phyloP scores from a whole-genome alignment of 2,888 invertebrate genomes.

The Cancer borealis region DNA sequence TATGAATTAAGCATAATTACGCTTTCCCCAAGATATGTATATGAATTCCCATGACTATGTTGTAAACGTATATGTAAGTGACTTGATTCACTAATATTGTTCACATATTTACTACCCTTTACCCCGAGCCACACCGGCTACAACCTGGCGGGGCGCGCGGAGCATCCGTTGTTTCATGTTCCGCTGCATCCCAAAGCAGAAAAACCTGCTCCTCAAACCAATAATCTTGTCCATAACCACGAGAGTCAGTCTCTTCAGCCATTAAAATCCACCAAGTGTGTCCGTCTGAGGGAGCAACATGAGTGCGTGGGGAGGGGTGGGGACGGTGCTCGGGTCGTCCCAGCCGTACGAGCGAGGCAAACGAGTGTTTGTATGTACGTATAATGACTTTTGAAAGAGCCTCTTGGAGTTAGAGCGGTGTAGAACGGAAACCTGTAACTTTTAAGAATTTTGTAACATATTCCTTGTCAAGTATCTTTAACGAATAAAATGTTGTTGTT shows the following conservation, averaged over 20 bases:
- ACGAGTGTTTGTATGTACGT: conserved; percentile 55
- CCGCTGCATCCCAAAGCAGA: not conserved
- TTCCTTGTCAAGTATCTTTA: conserved; percentile 74
- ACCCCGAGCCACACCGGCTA: not conserved
- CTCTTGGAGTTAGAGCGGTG: conserved; percentile 62
- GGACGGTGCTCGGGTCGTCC: conserved; percentile 12
- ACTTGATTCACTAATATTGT: conserved; percentile 32
- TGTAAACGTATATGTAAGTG: conserved; percentile 36
- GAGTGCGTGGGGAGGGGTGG: not conserved
- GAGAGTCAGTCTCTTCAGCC: conserved; percentile 14
- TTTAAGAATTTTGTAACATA: conserved; percentile 73
- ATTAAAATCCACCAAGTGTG: conserved; percentile 25
- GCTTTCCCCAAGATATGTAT: conserved; percentile 35
- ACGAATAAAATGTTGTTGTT: conserved; percentile 75
- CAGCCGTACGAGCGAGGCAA: conserved; percentile 29
- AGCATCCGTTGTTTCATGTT: not conserved
- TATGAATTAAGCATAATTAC: conserved; percentile 43
- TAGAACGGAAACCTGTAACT: conserved; percentile 68
- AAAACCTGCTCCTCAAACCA: not conserved
- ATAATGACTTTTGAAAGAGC: conserved; percentile 63
- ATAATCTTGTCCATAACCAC: not conserved
- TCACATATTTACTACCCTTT: not conserved
- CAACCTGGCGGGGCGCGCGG: not conserved
- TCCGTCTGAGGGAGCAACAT: conserved; percentile 34
- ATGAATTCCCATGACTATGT: conserved; percentile 37